Percentiles rank a stretch among this genome's conserved stretches.
phyloP scores from a whole-genome alignment of 2,888 invertebrate species.

The Lomographa bimaculata region DNA sequence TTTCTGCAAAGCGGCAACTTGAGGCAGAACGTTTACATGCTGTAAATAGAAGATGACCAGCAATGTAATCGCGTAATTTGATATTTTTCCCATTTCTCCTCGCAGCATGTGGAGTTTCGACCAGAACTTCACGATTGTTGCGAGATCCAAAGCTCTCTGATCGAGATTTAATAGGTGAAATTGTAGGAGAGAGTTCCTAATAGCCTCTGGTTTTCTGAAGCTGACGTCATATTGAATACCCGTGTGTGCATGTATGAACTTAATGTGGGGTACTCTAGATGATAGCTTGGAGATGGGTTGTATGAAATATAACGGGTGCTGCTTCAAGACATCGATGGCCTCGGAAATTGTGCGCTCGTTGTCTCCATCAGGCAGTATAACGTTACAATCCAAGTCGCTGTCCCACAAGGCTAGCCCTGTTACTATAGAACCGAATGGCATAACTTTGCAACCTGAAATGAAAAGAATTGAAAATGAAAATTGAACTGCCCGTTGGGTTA shows the following conservation, averaged over 20 bases:
- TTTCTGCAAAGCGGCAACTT: constrained; percentile 7
- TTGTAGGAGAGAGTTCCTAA: constrained; percentile 18
- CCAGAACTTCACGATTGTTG: constrained; percentile 33
- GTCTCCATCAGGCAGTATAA: constrained; percentile 18
- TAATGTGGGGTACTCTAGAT: not conserved
- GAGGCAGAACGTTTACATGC: constrained; percentile 19
- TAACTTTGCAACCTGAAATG: constrained; percentile 30
- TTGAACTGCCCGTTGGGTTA: not conserved
- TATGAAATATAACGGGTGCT: constrained; percentile 26
- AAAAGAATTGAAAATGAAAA: no score
- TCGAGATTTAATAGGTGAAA: constrained; percentile 30
- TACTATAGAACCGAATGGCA: constrained; percentile 32
- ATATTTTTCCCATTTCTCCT: constrained; percentile 1
- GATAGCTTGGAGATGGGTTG: not conserved
- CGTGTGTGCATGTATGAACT: constrained; percentile 13
- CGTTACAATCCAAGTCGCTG: constrained; percentile 38
- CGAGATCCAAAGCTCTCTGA: constrained; percentile 20
- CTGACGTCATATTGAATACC: constrained; percentile 24
- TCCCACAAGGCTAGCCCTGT: constrained; percentile 29
- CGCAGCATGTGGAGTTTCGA: constrained; percentile 10
- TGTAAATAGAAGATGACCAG: constrained; percentile 39
- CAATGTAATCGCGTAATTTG: constrained; percentile 21
- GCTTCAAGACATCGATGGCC: constrained; percentile 12
- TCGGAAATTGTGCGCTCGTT: constrained; percentile 11
- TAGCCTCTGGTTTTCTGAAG: constrained; percentile 7